A percentile compares a stretch with the other conserved stretches of the same genome.
Evolutionary conservation across 2,797 vertebrate genomes (phyloP).

Genomic region (Nannoperca australis): DNA sequence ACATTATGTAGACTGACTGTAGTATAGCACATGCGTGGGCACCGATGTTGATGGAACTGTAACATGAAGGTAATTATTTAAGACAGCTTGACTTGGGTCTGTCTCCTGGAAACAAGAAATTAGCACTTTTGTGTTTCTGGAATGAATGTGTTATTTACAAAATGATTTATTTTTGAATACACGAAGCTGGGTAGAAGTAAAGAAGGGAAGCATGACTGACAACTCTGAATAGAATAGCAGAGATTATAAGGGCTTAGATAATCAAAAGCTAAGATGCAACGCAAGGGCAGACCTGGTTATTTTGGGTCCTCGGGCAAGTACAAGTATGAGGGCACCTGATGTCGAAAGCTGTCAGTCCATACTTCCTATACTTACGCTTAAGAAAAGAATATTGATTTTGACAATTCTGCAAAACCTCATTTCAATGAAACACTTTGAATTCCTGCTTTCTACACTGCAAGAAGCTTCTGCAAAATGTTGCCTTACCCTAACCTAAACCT

Average conservation of each 20-base stretch:
- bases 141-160: conserved; percentile 31
- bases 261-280: neutral
- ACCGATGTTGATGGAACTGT: conserved; percentile 15
- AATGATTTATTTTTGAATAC: neutral
- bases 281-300: neutral
- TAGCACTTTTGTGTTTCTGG: conserved; percentile 27
- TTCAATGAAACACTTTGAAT: neutral
- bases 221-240: conserved; percentile 1
- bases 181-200: conserved; percentile 7
- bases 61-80: conserved; percentile 41
- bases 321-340: neutral
- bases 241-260: neutral
- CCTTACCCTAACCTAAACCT: neutral
- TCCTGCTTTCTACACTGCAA: neutral
- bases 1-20: conserved; percentile 18
- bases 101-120: conserved; percentile 61
- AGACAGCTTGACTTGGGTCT: conserved; percentile 35
- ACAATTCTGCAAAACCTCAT: too few relatives aligned
- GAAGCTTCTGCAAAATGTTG: neutral
- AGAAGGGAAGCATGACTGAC: conserved; percentile 6
- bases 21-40: conserved; percentile 28
- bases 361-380: neutral
- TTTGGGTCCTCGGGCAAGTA: neutral
- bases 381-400: neutral
- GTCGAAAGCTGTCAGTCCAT: neutral